Conservation (phyloP, 2,113 vertebrate species). For the Jaculus jaculus region DNA sequence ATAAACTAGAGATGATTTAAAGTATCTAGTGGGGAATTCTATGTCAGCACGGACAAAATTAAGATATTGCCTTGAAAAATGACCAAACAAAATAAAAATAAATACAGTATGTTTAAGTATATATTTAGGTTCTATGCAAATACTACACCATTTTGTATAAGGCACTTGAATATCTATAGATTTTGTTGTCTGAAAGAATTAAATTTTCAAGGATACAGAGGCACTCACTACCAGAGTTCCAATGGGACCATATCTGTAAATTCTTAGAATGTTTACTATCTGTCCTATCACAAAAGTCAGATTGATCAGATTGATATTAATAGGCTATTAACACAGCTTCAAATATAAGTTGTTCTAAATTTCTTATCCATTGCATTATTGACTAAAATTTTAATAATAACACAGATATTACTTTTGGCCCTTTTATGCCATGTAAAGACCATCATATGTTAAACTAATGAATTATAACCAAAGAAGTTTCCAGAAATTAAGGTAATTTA, state of each 20-base stretch:
- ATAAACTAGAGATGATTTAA: background rate
- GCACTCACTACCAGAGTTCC: accelerated
- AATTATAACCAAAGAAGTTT: background rate
- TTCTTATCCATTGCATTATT: background rate
- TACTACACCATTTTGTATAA: no score
- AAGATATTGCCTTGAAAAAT: no score
- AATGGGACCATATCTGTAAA: background rate
- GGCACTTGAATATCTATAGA: background rate
- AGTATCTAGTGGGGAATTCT: background rate
- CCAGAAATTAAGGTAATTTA: background rate
- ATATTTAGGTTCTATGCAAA: background rate
- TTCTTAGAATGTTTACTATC: background rate
- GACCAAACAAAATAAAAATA: no score
- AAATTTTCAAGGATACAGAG: background rate
- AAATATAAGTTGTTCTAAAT: background rate
- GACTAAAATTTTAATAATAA: background rate
- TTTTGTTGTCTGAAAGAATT: background rate
- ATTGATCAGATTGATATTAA: background rate
- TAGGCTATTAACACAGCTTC: background rate
- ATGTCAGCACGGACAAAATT: no score
- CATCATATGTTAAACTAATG: background rate
- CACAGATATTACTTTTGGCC: background rate
- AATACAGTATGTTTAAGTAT: no score
- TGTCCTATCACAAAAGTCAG: background rate
- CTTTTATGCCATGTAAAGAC: background rate